Conservation (phyloP, 2,797 vertebrate species). For the Furcifer pardalis region DNA sequence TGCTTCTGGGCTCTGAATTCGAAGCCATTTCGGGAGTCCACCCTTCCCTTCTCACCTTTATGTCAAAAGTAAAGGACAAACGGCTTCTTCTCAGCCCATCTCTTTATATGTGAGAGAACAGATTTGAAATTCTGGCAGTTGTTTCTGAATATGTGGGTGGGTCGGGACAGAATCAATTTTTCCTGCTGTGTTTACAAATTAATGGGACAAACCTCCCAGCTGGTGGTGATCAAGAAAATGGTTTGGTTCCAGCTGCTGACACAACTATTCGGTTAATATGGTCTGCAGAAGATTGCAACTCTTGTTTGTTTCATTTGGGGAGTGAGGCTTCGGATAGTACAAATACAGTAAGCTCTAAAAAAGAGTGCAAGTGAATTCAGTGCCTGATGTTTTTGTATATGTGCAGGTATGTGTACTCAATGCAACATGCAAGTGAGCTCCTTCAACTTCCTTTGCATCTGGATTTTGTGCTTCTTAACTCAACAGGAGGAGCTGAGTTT, state of each 20-base stretch:
- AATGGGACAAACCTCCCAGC: slow-evolving; percentile 19
- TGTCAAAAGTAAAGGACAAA: neutral
- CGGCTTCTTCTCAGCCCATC: neutral
- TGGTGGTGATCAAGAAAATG: slow-evolving; percentile 13
- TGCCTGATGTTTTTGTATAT: neutral
- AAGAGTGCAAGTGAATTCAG: neutral
- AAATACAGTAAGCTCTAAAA: neutral
- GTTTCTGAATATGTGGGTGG: slow-evolving; percentile 2
- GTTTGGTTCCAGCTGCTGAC: slow-evolving; percentile 24
- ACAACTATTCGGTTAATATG: slow-evolving; percentile 1
- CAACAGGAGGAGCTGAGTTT: neutral
- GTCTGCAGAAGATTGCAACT: slow-evolving; percentile 9
- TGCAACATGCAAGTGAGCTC: neutral
- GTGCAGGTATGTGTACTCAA: too few species aligned
- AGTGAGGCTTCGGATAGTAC: neutral
- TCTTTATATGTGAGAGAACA: neutral
- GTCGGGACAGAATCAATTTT: neutral
- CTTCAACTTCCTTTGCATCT: neutral
- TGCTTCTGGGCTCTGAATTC: neutral
- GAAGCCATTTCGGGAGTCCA: neutral
- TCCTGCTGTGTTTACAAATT: slow-evolving; percentile 25
- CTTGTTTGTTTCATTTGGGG: neutral
- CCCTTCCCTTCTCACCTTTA: neutral
- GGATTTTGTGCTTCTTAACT: neutral
- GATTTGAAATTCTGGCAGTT: neutral